Percentiles rank a stretch among this genome's conserved stretches.
phyloP scores from a whole-genome alignment of 1,140 invertebrate genomes.

The Eurosta solidaginis region DNA sequence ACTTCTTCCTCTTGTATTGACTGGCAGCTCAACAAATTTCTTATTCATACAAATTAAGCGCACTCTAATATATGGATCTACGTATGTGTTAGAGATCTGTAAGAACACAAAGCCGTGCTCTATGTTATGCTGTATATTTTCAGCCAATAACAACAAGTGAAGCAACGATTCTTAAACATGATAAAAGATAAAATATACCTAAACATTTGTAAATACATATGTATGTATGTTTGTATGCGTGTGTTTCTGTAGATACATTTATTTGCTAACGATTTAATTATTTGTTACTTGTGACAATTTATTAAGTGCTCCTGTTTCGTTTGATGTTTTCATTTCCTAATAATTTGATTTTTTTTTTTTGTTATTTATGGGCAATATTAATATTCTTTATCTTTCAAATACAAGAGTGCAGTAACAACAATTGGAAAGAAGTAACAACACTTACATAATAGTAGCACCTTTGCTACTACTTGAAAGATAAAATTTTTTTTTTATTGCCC shows the following conservation, averaged over 20 bases:
- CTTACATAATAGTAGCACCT: constrained; percentile 50
- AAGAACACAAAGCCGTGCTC: no score
- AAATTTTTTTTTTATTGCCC: constrained; percentile 58
- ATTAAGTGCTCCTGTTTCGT: constrained; percentile 23
- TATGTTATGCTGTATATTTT: no score
- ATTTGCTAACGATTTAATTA: constrained; percentile 1
- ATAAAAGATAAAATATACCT: constrained; percentile 59
- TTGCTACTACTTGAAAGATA: constrained; percentile 60
- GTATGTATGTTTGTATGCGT: no score
- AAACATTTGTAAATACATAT: no score
- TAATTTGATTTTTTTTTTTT: no score
- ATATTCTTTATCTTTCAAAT: constrained; percentile 59
- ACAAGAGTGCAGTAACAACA: constrained; percentile 32
- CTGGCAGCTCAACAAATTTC: no score
- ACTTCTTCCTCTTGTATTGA: no score
- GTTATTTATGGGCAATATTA: constrained; percentile 59
- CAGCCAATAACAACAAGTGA: constrained; percentile 34
- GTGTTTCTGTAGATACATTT: constrained; percentile 4
- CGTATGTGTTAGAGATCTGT: no score
- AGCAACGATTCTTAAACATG: constrained; percentile 55
- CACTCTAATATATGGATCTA: no score
- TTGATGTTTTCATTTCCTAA: constrained; percentile 45
- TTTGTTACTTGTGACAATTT: background rate
- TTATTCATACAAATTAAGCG: no score
- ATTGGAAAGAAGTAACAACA: background rate